A percentile compares a stretch with the other conserved stretches of the same genome.
Conservation (phyloP, 2,113 vertebrate species). For the Gobio gobio region DNA sequence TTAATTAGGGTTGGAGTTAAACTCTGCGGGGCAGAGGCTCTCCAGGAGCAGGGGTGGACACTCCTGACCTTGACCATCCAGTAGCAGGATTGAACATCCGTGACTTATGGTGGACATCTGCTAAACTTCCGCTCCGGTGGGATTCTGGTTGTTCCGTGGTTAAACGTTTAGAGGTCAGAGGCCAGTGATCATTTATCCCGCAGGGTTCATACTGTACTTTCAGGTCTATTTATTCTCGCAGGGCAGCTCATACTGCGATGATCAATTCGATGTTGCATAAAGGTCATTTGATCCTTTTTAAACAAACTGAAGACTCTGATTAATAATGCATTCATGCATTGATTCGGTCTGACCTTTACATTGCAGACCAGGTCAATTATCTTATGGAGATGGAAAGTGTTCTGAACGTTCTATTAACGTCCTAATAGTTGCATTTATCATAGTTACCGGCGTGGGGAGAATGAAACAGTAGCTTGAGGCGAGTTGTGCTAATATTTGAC, state of each 20-base stretch:
- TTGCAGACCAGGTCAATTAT: conserved; percentile 67
- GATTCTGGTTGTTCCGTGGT: neutral
- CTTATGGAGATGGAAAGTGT: conserved; percentile 59
- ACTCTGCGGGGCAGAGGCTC: neutral
- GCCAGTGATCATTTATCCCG: conserved; percentile 15
- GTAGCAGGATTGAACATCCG: neutral
- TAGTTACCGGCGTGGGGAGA: conserved; percentile 50
- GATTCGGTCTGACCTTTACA: conserved; percentile 72
- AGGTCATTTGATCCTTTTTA: conserved; percentile 72
- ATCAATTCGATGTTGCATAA: conserved; percentile 70
- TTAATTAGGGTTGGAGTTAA: neutral
- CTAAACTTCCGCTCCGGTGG: neutral
- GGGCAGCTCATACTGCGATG: conserved; percentile 49
- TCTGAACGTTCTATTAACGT: conserved; percentile 59
- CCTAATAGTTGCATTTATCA: conserved; percentile 63
- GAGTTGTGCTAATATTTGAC: conserved; percentile 43
- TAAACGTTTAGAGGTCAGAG: conserved; percentile 9
- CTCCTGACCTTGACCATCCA: neutral
- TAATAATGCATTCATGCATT: conserved; percentile 71
- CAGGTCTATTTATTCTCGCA: conserved; percentile 49
- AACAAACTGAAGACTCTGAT: conserved; percentile 67
- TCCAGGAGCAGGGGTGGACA: neutral
- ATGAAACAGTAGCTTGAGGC: conserved; percentile 16
- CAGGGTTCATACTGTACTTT: conserved; percentile 20
- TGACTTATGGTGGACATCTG: conserved; percentile 1